Percentiles rank a stretch among this genome's conserved stretches.
These are phyloP conservation scores for Sus scrofa DNA, from an alignment of 2,113 vertebrate genomes.

Conservation along the genomic window T2T-Sscrofa CM000812.6:124693001-124693500, in stretches of 20 bases:
- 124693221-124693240: background rate
- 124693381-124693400: background rate
- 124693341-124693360: background rate
- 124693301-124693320: background rate
- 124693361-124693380: conserved; percentile 4
- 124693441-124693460: background rate
- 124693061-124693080: background rate
- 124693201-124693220: background rate
- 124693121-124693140: background rate
- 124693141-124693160: background rate
- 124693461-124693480: background rate
- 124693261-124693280: background rate
- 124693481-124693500: conserved; percentile 38
- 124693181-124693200: background rate
- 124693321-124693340: background rate
- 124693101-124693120: background rate
- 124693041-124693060: background rate
- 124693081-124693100: background rate
- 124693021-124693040: background rate
- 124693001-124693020: background rate
- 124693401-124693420: background rate
- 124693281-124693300: background rate
- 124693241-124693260: background rate
- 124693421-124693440: background rate
- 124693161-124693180: background rate